Base-by-base conservation (phyloP, 1,140 invertebrate species). In the Centruroides sculpturatus region DNA sequence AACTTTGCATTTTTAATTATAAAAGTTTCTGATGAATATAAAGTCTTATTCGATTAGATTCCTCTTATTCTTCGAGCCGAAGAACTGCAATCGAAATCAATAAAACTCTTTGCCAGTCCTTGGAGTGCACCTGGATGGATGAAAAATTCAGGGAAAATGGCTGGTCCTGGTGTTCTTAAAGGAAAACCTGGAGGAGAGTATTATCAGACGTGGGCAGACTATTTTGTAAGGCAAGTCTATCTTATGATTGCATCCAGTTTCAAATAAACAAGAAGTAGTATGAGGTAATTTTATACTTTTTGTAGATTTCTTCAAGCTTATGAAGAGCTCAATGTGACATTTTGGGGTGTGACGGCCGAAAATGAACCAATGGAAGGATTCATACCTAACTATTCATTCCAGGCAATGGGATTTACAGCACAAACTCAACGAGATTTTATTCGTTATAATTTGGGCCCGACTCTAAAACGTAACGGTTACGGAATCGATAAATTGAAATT, bases 111-210 rank as follows among this genome's bases (percentile, higher is more conserved):
- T 61, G 81, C 80, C 0, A 79, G 83, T 10, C 80, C 86, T 0
- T 96, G 92, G 92, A 85, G 83, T 59, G 80, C 92, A 0, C 93
- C 93, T 0, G 72, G 76, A 6, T 97, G 92, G 92, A 96, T 97
- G 92, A 97, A 97, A 75, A 85, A 82, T 0, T 89, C 86, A 67
- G 76, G 84, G 34, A 73, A 71, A 56, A 74, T 80, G 65, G 75
- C 72, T 59, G 79, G 79, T 10, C 67, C 71, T 23, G 81, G 81
- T 3, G 64, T 66, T 35, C 70, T 96, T 1, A 81, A 82, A 64
- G 71, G 74, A 3, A 74, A 71, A 56, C 69, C 74, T 13, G 75
- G 75, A 49, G 77, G 75, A 13, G 60, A 82, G 56, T 89, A 85
- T 70, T 92, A 87, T 69, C 81, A 87, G 71, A 71, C 80, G 0